A percentile compares a stretch with the other conserved stretches of the same genome.
Evolutionary conservation across 2,888 invertebrate species (phyloP).

Genomic region (Monoplex corrugatus): DNA sequence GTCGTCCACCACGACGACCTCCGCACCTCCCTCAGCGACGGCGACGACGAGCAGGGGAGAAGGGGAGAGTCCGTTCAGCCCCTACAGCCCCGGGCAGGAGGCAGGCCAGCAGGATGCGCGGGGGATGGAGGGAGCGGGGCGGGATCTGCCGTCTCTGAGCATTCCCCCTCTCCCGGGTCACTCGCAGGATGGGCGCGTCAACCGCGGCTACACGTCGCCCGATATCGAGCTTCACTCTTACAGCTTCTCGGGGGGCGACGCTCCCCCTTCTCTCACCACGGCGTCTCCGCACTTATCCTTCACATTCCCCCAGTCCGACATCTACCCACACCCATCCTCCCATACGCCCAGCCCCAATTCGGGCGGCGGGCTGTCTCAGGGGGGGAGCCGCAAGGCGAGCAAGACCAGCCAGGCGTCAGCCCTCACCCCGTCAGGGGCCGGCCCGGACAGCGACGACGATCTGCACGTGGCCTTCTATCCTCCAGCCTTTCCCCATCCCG

Average conservation of each 20-base stretch:
- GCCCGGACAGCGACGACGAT: slow-evolving; percentile 49
- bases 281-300: background rate
- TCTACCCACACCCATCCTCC: background rate
- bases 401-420: slow-evolving; percentile 21
- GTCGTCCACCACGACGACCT: slow-evolving; percentile 1
- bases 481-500: background rate
- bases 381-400: slow-evolving; percentile 9
- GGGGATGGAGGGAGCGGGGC: slow-evolving; percentile 55
- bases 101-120: slow-evolving; percentile 52
- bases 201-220: slow-evolving; percentile 77
- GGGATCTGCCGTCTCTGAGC: slow-evolving; percentile 45
- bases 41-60: slow-evolving; percentile 48
- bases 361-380: background rate
- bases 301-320: slow-evolving; percentile 29
- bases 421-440: background rate
- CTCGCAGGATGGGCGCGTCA: slow-evolving; percentile 72
- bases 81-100: slow-evolving; percentile 16
- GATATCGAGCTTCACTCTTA: slow-evolving; percentile 77
- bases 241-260: slow-evolving; percentile 54
- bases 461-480: slow-evolving; percentile 47
- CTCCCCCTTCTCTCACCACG: background rate
- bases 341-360: slow-evolving; percentile 40
- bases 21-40: slow-evolving; percentile 52
- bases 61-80: slow-evolving; percentile 11
- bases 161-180: slow-evolving; percentile 42